Base-by-base conservation (phyloP, 2,888 invertebrate genomes). In the Cactoblastis cactorum region DNA sequence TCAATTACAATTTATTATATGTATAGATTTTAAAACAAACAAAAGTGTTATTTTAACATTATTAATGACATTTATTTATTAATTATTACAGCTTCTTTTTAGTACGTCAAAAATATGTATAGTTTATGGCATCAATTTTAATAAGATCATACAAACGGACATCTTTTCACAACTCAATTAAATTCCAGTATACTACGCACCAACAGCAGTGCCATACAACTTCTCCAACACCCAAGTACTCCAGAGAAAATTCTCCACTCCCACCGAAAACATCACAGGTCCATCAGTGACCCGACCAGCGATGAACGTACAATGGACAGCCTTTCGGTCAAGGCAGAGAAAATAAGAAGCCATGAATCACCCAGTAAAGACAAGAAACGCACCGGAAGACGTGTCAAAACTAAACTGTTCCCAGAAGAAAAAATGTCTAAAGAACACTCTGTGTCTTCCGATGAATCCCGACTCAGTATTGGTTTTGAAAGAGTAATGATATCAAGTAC, bases 231-330 rank as follows among this genome's bases (percentile, higher is more conserved):
- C 46, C 49, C 32, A 12, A 75, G 71, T 19, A 87, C 87, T 0
- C 87, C 86, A 0, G 87, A 87, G n/a, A 85, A 84, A 11, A 62
- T 80, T 0, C 67, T 77, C 8, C 74, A 62, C 15, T 64, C 74
- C 0, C 63, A 64, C 0, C 63, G 83, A 0, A 82, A 83, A 48
- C 87, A 88, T 50, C 72, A 71, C 2, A 63, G 87, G 0, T 88
- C 88, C 0, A 71, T 78, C 49, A 86, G 86, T 22, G 87, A 87
- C 15, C 87, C 87, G 0, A 85, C 83, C 1, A 82, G 76, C 35
- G 83, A 86, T 48, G 84, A 83, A 17, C 65, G 77, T 0, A 69
- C 69, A 0, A 72, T 67, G 38, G 83, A 85, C 51, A 77, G 62
- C 11, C 66, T 82, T 0, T 56, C 65, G 0, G 74, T 78, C 11